phyloP scores from a whole-genome alignment of 1,140 invertebrate species.

The Drosophila sp. region DNA sequence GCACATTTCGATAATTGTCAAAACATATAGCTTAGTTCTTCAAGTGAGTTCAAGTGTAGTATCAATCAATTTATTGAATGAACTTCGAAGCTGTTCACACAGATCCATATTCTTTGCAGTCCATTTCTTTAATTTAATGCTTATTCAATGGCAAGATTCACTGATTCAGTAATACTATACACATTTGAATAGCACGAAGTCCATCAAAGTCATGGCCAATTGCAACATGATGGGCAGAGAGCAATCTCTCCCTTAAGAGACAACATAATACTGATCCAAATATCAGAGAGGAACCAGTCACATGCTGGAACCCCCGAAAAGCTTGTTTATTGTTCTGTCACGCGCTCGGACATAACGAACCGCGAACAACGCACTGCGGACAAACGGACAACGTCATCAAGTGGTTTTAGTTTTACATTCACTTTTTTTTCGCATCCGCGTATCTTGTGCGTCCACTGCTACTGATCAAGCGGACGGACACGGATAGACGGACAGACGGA shows the following conservation, averaged over 20 bases:
- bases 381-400: slow-evolving; percentile 70
- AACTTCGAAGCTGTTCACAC: neutral
- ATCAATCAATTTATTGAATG: neutral
- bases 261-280: slow-evolving; percentile 33
- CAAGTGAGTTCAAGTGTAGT: neutral
- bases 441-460: slow-evolving; percentile 44
- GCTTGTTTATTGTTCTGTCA: slow-evolving; percentile 76
- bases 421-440: slow-evolving; percentile 78
- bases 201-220: slow-evolving; percentile 43
- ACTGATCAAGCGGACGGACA: slow-evolving; percentile 16
- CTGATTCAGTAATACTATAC: slow-evolving; percentile 10
- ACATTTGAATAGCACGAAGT: slow-evolving; percentile 21
- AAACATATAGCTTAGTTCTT: neutral
- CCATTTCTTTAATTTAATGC: neutral
- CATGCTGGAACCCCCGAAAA: slow-evolving; percentile 33
- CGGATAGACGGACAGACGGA: slow-evolving; percentile 17
- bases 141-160: slow-evolving; percentile 35
- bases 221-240: slow-evolving; percentile 4
- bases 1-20: neutral
- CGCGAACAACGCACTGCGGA: slow-evolving; percentile 6
- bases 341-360: slow-evolving; percentile 46
- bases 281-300: slow-evolving; percentile 63
- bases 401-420: slow-evolving; percentile 72
- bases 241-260: slow-evolving; percentile 10
- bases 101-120: neutral